These are phyloP conservation scores for Anthophora plumipes DNA, from an alignment of 2,888 invertebrate genomes.

Conservation along the genomic window DNA sequence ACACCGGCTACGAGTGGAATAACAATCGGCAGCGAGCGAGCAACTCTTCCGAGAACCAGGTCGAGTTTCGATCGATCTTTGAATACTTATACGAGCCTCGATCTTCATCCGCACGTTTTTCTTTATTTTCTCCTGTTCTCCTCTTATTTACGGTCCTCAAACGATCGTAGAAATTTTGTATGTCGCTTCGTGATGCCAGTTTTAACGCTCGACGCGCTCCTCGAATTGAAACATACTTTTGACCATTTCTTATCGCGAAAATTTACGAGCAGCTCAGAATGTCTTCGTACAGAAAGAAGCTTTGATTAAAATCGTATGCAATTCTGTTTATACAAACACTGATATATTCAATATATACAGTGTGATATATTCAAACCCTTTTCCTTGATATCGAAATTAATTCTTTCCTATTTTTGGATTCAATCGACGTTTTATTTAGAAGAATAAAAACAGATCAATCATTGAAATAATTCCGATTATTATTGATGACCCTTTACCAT, in stretches of 20 bases:
- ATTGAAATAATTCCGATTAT: too few species aligned
- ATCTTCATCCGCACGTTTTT: constrained; percentile 52
- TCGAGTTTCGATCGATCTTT: constrained; percentile 72
- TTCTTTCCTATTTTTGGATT: too few species aligned
- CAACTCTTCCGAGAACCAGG: constrained; percentile 65
- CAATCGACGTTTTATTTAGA: too few species aligned
- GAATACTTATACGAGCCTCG: constrained; percentile 66
- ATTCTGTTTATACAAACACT: too few species aligned
- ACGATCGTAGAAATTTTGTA: constrained; percentile 34
- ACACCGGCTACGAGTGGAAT: constrained; percentile 75
- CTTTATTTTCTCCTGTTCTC: constrained; percentile 32
- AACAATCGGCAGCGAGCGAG: constrained; percentile 69
- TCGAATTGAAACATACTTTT: constrained; percentile 15
- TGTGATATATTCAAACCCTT: too few species aligned
- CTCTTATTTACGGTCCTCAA: constrained; percentile 7
- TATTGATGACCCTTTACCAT: too few species aligned
- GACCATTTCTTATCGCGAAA: too few species aligned
- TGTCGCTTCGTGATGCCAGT: constrained; percentile 1
- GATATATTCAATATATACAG: too few species aligned
- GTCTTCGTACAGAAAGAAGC: background rate
- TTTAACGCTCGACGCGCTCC: constrained; percentile 23
- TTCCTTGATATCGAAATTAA: too few species aligned
- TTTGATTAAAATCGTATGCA: background rate
- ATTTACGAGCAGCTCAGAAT: background rate
- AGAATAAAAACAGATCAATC: too few species aligned